Evolutionary conservation across 2,113 vertebrate species (phyloP), one percentile per base, ranked within the genome.

Genomic region (Prionailurus bengalensis): DNA sequence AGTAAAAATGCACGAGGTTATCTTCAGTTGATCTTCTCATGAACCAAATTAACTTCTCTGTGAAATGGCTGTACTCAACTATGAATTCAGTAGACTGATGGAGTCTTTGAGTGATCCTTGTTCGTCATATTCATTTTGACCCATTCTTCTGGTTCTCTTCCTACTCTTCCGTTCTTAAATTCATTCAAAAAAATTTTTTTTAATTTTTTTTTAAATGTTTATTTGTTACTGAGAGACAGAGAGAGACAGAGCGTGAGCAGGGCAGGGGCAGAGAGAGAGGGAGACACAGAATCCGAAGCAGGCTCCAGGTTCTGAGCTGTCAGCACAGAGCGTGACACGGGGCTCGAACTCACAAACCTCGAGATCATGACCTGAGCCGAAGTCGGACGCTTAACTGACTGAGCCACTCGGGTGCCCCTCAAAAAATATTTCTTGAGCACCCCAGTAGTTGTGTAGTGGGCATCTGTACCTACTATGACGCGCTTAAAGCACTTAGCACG

Each of bases 341-440:
- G 45, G 45, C 45, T 45, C 45, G 45, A 45, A 7, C 45, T 45
- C 45, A 45, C 45, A 45, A 45, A 45, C 45, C 45, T 45, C 45
- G 45, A 45, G 45, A 45, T 45, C 45, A 45, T 45, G 45, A 45
- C 45, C 45, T 45, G 45, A 45, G 45, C 45, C 8, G 8, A 45
- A 45, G 45, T 45, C 8, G 45, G 45, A 45, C 45, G 8, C 45
- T 45, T 45, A 45, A 45, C 45, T 45, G 45, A 45, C 45, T 45
- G 45, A 45, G 45, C 45, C 45, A 45, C 45, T 45, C 45, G 9
- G 45, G 45, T 45, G 8, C 45, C 45, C 45, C 45, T 90, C 13
- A 51, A 14, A 89, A 80, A 61, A 4, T 65, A 51, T 27, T 96
- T 95, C 78, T 39, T 81, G 51, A 65, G n/a, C 55, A 89, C 45